A percentile compares a stretch with the other conserved stretches of the same genome.
Conservation (phyloP, 2,113 vertebrate genomes). For the Chionis minor region DNA sequence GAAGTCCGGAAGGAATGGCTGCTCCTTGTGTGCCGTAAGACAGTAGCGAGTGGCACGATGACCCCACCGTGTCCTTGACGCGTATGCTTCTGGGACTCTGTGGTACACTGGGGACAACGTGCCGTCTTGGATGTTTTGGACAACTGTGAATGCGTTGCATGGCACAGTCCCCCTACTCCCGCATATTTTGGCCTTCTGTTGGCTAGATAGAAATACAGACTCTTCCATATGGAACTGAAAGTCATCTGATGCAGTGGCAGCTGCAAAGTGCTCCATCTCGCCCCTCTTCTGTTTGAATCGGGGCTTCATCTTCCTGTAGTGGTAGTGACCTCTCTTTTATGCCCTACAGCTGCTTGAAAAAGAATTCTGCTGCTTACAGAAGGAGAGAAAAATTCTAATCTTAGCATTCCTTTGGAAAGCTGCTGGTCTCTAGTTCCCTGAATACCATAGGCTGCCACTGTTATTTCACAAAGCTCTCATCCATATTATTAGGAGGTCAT, state of each 20-base stretch:
- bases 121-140: background rate
- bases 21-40: fast-evolving
- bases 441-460: background rate
- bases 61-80: background rate
- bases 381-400: background rate
- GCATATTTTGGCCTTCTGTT: background rate
- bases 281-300: background rate
- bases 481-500: background rate
- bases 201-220: background rate
- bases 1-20: background rate
- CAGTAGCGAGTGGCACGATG: background rate
- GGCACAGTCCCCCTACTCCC: background rate
- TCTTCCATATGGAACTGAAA: fast-evolving
- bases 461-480: background rate
- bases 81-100: background rate
- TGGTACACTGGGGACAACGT: background rate
- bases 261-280: background rate
- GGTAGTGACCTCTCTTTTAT: background rate
- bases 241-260: background rate
- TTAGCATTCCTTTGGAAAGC: background rate
- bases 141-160: background rate
- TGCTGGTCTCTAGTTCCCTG: background rate
- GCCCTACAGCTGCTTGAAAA: background rate
- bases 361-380: background rate
- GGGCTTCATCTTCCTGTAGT: background rate